Percentiles rank a stretch among this genome's conserved stretches.
Evolutionary conservation across 1,140 invertebrate genomes (phyloP).

Genomic region (Drosophila asahinai): DNA sequence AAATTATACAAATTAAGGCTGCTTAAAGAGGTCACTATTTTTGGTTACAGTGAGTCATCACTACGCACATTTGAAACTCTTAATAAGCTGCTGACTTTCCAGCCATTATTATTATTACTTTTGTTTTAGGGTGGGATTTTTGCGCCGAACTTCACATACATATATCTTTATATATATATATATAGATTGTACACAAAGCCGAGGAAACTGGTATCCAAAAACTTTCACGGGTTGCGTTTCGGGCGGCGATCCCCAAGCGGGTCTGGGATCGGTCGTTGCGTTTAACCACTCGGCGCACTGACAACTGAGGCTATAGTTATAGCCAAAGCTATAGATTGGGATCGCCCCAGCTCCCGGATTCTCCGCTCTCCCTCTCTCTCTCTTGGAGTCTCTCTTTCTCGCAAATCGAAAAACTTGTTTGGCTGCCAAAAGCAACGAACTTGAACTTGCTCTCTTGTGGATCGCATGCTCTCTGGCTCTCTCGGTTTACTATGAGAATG

Average conservation of each 20-base stretch:
- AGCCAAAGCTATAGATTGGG: conserved; percentile 18
- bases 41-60: conserved; percentile 23
- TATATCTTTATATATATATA: conserved; percentile 17
- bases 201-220: conserved; percentile 65
- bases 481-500: conserved; percentile 4
- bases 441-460: conserved; percentile 37
- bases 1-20: conserved; percentile 29
- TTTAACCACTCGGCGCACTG: conserved; percentile 45
- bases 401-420: conserved; percentile 74
- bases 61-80: conserved; percentile 22
- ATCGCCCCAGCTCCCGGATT: conserved; percentile 7
- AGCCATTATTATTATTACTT: conserved; percentile 51
- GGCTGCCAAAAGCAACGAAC: conserved; percentile 57
- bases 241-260: conserved; percentile 25
- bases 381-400: conserved; percentile 9
- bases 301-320: conserved; percentile 42
- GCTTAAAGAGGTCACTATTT: conserved; percentile 25
- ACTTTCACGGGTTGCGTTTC: conserved; percentile 64
- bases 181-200: conserved; percentile 51
- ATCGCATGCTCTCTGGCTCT: conserved; percentile 7
- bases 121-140: conserved; percentile 37
- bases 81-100: conserved; percentile 21
- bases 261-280: conserved; percentile 45
- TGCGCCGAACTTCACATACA: conserved; percentile 37
- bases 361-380: not conserved